Evolutionary conservation across 2,113 vertebrate genomes (phyloP).

Genomic region (Alosa alosa): DNA sequence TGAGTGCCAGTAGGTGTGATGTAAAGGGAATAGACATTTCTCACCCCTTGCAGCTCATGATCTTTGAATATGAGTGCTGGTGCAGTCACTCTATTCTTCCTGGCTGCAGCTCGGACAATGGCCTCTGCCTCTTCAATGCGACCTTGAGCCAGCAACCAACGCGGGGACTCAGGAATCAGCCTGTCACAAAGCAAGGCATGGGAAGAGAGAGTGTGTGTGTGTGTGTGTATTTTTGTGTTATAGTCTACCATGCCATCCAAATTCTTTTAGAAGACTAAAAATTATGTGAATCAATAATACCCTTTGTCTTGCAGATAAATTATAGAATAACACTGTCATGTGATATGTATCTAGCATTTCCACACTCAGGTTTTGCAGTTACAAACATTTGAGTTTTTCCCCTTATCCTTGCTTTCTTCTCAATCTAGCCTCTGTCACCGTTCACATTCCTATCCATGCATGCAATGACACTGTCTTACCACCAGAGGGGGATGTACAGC

Average conservation of each 20-base stretch:
- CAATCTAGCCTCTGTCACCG: background rate
- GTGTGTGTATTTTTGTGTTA: no score
- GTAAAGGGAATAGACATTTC: background rate
- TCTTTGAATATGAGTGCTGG: slow-evolving; percentile 42
- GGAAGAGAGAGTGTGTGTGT: background rate
- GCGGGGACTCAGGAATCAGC: slow-evolving; percentile 62
- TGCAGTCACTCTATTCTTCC: slow-evolving; percentile 40
- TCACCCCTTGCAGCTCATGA: slow-evolving; percentile 3
- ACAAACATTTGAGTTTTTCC: background rate
- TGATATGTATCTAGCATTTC: background rate
- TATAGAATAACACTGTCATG: background rate
- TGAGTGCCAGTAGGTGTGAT: no score
- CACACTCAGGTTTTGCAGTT: no score
- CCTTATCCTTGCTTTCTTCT: background rate
- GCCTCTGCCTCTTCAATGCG: slow-evolving; percentile 54
- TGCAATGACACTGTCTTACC: slow-evolving; percentile 44
- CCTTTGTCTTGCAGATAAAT: background rate
- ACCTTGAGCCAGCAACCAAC: slow-evolving; percentile 57
- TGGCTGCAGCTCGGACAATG: slow-evolving; percentile 50
- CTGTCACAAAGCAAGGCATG: slow-evolving; percentile 29
- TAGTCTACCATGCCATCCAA: no score
- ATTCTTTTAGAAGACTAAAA: no score
- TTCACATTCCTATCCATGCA: background rate
- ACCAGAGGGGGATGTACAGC: slow-evolving; percentile 54
- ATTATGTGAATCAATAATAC: no score